Conservation (phyloP, 1,140 invertebrate genomes). For the Drosophila guanche region DNA sequence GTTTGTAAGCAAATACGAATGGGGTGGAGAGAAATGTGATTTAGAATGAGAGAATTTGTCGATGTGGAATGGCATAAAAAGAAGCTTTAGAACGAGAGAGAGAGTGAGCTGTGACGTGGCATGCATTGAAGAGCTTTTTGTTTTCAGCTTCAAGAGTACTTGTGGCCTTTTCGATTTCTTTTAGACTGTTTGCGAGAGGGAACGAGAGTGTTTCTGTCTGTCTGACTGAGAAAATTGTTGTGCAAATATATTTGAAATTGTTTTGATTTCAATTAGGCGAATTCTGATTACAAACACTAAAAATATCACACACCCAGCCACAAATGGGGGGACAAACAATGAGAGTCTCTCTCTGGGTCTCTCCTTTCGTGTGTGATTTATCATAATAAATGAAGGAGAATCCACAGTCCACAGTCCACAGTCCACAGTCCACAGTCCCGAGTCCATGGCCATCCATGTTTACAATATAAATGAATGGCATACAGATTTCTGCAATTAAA, state of each 20-base stretch:
- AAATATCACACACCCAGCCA: slow-evolving; percentile 62
- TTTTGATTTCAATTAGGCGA: slow-evolving; percentile 74
- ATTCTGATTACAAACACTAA: slow-evolving; percentile 73
- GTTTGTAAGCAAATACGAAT: slow-evolving; percentile 68
- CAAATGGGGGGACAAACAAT: too few relatives aligned
- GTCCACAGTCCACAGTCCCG: slow-evolving; percentile 14
- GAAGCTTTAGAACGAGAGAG: not conserved
- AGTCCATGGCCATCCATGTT: slow-evolving; percentile 28
- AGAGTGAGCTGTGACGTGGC: slow-evolving; percentile 37
- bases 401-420: slow-evolving; percentile 15
- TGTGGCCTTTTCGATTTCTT: slow-evolving; percentile 12
- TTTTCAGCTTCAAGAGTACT: slow-evolving; percentile 28
- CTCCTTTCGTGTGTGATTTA: slow-evolving; percentile 60
- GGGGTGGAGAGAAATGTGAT: not conserved
- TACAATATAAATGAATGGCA: slow-evolving; percentile 75
- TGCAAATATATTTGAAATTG: slow-evolving; percentile 64
- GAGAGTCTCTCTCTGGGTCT: not conserved
- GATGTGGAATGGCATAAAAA: not conserved
- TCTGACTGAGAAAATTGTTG: slow-evolving; percentile 38
- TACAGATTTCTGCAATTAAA: slow-evolving; percentile 70
- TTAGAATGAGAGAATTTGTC: slow-evolving; percentile 1
- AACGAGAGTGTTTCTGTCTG: slow-evolving; percentile 1
- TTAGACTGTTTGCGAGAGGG: slow-evolving; percentile 13
- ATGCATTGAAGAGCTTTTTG: slow-evolving; percentile 39
- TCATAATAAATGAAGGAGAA: slow-evolving; percentile 73